Evolutionary conservation across 1,140 invertebrate genomes (phyloP).

Genomic region (Drosophila lini): DNA sequence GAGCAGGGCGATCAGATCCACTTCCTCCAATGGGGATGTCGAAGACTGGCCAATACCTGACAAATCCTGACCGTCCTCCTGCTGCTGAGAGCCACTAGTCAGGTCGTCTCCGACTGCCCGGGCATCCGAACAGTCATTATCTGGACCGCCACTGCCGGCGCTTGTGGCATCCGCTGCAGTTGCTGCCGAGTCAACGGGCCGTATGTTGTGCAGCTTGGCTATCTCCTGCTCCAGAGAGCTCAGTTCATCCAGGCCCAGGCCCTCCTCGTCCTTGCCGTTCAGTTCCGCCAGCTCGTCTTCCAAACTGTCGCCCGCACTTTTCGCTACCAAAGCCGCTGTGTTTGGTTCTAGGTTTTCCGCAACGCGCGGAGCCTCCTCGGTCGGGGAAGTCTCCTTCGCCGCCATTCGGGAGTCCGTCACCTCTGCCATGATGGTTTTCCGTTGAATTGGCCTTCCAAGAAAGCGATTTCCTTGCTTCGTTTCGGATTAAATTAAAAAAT

Average conservation of each 20-base stretch:
- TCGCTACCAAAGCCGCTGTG: conserved; percentile 14
- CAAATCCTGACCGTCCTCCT: conserved; percentile 3
- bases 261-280: conserved; percentile 24
- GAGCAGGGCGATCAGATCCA: conserved; percentile 77
- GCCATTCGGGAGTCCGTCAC: conserved; percentile 19
- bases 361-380: conserved; percentile 2
- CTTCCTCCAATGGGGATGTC: conserved; percentile 60
- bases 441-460: background rate
- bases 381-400: conserved; percentile 2
- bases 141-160: conserved; percentile 1
- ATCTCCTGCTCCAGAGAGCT: conserved; percentile 75
- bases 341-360: conserved; percentile 30
- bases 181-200: conserved; percentile 2
- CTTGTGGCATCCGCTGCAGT: conserved; percentile 8
- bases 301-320: conserved; percentile 43
- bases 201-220: conserved; percentile 73
- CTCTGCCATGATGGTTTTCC: conserved; percentile 47
- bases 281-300: conserved; percentile 35
- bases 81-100: conserved; percentile 5
- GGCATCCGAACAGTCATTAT: conserved; percentile 18
- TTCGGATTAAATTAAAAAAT: conserved; percentile 15
- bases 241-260: conserved; percentile 64
- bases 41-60: conserved; percentile 10
- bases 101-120: background rate
- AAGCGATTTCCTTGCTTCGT: background rate